Base-by-base conservation (phyloP, 1,140 invertebrate genomes). In the Drosophila truncata region DNA sequence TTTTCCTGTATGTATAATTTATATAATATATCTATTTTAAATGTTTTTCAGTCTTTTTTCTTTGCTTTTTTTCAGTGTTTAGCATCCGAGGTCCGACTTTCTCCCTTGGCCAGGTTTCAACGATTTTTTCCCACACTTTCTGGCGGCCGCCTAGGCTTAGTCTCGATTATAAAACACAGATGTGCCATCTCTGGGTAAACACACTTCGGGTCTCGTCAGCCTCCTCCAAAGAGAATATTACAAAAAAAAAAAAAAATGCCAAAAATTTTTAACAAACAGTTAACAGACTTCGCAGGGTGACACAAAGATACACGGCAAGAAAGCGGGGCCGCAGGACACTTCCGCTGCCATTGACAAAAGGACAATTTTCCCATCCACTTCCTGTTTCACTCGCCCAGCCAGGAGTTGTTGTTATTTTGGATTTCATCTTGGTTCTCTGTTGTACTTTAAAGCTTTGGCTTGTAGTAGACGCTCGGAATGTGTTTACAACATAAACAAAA, bases 161-260 rank as follows among this genome's bases (percentile, higher is more conserved):
- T 54, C 57, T 76, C 83, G 83, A 87, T 88, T 88, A 83, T 88
- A 88, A 88, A 87, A 78, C 80, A 82, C 83, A 87, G 83, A 83
- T 87, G 83, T 77, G 84, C 71, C 83, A 79, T 50, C 60, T 42
- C 64, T 20, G 35, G 62, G 69, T 82, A 82, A 83, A 82, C 80
- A 83, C 64, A 62, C 80, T 82, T 65, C 70, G 50, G 64, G 29
- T 52, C 61, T 49, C 42, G 73, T 73, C 80, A 39, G 47, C 35
- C 63, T 47, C 31, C 63, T 41, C 42, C 58, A 55, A 39, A 73
- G 77, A 72, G 27, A 23, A 27, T 13, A 41, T 37, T 46, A 65
- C 29, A 27, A 33, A 13, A 31, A 11, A 44, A 58, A 47, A 66
- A 47, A 46, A 76, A 69, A 67, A 69, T 69, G 74, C 37, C 55